Conservation (phyloP, 2,797 vertebrate species). For the Peromyscus aztecus region DNA sequence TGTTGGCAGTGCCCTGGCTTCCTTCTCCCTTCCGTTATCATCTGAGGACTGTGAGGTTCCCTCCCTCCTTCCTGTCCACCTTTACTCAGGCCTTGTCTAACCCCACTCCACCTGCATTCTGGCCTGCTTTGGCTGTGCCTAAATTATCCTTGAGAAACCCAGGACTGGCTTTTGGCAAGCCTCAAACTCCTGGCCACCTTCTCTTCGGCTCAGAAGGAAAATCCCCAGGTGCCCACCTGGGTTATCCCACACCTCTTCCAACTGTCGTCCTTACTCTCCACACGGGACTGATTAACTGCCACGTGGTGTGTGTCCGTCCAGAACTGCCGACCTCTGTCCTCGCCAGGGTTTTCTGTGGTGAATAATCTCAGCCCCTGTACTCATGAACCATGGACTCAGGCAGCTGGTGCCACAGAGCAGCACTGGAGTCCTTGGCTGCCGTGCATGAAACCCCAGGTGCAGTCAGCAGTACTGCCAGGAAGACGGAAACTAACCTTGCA, state of each 20-base stretch:
- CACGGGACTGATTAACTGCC: fast-evolving
- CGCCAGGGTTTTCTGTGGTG: background rate
- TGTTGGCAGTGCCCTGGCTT: background rate
- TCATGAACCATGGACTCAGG: background rate
- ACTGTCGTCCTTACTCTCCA: fast-evolving
- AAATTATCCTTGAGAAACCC: background rate
- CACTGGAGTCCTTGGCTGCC: background rate
- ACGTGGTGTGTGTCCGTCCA: background rate
- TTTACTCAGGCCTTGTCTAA: background rate
- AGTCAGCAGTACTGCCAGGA: background rate
- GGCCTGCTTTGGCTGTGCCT: background rate
- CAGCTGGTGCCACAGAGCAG: no score
- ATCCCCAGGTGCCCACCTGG: fast-evolving
- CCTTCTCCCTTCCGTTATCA: background rate
- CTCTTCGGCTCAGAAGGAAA: background rate
- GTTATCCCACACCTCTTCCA: fast-evolving
- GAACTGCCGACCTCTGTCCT: background rate
- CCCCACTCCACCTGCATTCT: background rate
- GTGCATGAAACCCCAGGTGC: background rate
- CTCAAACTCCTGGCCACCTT: background rate
- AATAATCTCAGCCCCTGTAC: background rate
- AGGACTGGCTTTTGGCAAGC: background rate
- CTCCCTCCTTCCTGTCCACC: background rate
- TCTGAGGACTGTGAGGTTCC: no score
- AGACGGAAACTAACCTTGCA: background rate